Conservation (phyloP, 2,888 invertebrate species). For the Acleris laterana region DNA sequence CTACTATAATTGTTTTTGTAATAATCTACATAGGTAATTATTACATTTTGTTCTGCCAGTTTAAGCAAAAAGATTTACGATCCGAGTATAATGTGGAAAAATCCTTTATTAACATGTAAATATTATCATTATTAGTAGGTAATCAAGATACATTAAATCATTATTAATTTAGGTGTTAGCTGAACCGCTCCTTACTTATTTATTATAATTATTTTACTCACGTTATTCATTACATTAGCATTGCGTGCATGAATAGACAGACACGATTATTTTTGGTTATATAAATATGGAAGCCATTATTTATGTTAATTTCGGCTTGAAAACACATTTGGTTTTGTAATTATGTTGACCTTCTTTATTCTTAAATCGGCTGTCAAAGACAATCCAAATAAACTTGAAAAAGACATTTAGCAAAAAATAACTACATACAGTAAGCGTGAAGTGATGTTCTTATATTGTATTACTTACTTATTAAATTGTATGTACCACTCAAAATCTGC, state of each 20-base stretch:
- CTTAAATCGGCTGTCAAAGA: slow-evolving; percentile 8
- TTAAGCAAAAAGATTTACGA: too few relatives aligned
- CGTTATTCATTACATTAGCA: slow-evolving; percentile 25
- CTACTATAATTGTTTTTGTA: too few relatives aligned
- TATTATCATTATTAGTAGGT: neutral
- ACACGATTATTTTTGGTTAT: slow-evolving; percentile 28
- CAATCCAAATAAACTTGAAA: slow-evolving; percentile 6
- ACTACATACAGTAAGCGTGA: too few relatives aligned
- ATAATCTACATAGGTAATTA: too few relatives aligned
- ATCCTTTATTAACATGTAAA: too few relatives aligned
- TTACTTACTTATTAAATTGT: too few relatives aligned
- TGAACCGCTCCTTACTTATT: slow-evolving; percentile 9
- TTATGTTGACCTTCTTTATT: slow-evolving; percentile 24
- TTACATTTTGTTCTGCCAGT: too few relatives aligned
- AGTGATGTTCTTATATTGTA: too few relatives aligned
- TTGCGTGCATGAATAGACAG: slow-evolving; percentile 15
- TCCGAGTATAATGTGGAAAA: too few relatives aligned
- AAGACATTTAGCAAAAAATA: too few relatives aligned
- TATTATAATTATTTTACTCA: slow-evolving; percentile 16
- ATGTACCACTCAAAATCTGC: too few relatives aligned
- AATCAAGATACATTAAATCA: neutral
- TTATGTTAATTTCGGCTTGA: slow-evolving; percentile 32
- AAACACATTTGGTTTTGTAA: slow-evolving; percentile 30
- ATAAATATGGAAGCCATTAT: slow-evolving; percentile 27
- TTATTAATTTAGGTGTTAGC: neutral